These are phyloP conservation scores for Atherinomorus stipes DNA, from an alignment of 2,113 vertebrate species.

Conservation along the genomic window DNA sequence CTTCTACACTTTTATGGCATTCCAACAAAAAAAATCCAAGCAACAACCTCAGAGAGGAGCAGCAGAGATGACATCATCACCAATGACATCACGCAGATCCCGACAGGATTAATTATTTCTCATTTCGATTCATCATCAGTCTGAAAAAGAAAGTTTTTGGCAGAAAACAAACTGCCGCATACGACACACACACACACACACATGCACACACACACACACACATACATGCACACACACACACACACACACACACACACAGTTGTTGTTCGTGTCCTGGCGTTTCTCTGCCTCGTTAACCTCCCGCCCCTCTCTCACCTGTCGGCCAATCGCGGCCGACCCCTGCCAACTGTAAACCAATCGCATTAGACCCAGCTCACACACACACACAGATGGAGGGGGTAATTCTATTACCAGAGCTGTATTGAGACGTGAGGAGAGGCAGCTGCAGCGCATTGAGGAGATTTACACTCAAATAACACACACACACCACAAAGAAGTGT, in stretches of 20 bases:
- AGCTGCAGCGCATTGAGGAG: conserved; percentile 65
- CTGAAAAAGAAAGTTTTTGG: background rate
- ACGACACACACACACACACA: background rate
- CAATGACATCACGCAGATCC: too few species aligned
- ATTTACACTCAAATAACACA: conserved; percentile 48
- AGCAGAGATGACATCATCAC: too few species aligned
- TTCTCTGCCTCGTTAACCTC: conserved; percentile 55
- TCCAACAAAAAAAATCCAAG: too few species aligned
- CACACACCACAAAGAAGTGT: conserved; percentile 30
- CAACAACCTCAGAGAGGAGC: too few species aligned
- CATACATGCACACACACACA: conserved; percentile 5
- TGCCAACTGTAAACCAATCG: conserved; percentile 57
- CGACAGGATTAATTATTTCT: background rate
- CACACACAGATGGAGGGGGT: conserved; percentile 41
- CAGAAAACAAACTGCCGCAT: background rate
- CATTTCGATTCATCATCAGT: background rate
- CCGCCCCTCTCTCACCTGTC: conserved; percentile 42
- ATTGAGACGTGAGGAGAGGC: conserved; percentile 70
- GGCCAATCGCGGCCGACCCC: conserved; percentile 53
- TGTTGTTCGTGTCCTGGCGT: conserved; percentile 9
- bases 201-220: conserved; percentile 4
- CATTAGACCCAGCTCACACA: conserved; percentile 47
- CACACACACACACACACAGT: conserved; percentile 16
- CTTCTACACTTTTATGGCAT: too few species aligned
- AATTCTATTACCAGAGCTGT: conserved; percentile 64